phyloP scores from a whole-genome alignment of 2,797 vertebrate species.

The Otolemur crassicaudatus region DNA sequence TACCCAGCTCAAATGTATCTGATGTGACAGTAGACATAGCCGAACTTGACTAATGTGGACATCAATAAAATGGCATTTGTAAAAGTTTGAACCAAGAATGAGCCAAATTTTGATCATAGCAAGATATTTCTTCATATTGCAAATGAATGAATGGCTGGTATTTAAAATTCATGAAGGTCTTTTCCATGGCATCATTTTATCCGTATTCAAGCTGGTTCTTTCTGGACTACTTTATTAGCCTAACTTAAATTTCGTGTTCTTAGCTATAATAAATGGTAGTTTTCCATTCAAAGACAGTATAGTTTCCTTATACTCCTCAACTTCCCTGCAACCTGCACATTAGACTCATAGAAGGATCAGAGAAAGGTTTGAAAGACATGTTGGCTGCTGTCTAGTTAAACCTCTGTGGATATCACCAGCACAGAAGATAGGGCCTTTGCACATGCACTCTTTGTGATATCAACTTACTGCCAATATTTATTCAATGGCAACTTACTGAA shows the following conservation, averaged over 20 bases:
- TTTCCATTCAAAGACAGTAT: not conserved
- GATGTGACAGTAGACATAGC: not conserved
- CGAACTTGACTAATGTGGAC: not conserved
- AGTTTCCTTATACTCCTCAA: not conserved
- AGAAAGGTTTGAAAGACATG: not conserved
- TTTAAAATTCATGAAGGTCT: slow-evolving; percentile 48
- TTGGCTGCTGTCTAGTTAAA: not conserved
- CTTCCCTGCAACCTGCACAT: not conserved
- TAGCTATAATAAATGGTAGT: not conserved
- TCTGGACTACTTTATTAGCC: not conserved
- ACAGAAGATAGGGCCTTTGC: not conserved
- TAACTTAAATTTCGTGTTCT: not conserved
- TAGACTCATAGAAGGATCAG: not conserved
- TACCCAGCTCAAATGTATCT: not conserved
- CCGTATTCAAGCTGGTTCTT: not conserved
- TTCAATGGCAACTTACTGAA: not conserved
- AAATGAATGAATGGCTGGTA: not conserved
- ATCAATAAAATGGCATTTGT: not conserved
- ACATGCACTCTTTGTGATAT: not conserved
- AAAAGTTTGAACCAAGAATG: not conserved
- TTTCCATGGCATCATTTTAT: slow-evolving; percentile 15
- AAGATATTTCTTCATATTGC: not conserved
- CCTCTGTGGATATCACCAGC: not conserved
- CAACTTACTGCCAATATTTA: not conserved
- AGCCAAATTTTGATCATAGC: slow-evolving; percentile 29